Base-by-base conservation (phyloP, 2,888 invertebrate species). In the Standfussiana lucernea region DNA sequence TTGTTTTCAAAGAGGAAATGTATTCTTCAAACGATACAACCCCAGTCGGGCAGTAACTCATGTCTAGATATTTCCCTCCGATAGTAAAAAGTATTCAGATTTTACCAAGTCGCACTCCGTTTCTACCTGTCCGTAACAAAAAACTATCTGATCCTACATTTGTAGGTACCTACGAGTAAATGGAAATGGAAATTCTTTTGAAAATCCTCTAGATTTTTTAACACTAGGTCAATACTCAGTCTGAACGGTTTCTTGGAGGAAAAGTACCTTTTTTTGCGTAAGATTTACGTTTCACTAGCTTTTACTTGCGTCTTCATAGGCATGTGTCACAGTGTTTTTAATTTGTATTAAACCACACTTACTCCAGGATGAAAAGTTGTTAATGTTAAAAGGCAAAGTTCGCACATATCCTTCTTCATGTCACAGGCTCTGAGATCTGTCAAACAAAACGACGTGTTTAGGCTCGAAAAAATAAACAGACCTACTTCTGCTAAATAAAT, bases 51-150 rank as follows among this genome's bases (percentile, higher is more conserved):
- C 50, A 42, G 72, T 79, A 79, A 79, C 56, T 79, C 79, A 79
- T 68, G 79, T 79, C 79, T 62, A 79, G 75, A 79, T 79, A 79
- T 64, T 68, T 56, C 67, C 8, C 67, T 37, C 37, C 4, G 79
- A 79, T 79, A 79, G 28, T 10, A 47, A 61, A 72, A 78, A 35
- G 78, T 66, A 72, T 80, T 62, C 47, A 68, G 50, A 56, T 72
- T 42, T 66, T 75, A 56, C 40, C 32, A 28, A 64, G 53, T 56
- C 40, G 74, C 73, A 56, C 40, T 74, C 32, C 40, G 11, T 74
- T 64, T 47, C 74, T 56, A 79, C 56, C 74, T 68, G 74, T 56
- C 53, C 37, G 5, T 56, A 37, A 18, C 37, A 74, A 79, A 64
- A 50, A 78, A 32, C 37, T 67, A 79, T 37, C 61, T 45, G 66